phyloP scores from a whole-genome alignment of 2,888 invertebrate species.

The Oscheius sp. region DNA sequence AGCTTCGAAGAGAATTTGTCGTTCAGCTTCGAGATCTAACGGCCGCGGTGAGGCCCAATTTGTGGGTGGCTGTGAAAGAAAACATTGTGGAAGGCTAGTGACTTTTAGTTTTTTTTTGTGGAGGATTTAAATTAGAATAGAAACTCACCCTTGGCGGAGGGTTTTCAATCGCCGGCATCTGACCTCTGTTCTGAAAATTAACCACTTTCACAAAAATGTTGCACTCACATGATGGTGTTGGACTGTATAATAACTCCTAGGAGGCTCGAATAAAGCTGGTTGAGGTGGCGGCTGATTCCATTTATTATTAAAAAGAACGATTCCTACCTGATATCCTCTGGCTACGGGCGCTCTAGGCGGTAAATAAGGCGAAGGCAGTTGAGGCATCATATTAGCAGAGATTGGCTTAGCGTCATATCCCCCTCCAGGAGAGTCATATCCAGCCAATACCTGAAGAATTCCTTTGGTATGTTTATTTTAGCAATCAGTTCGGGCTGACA shows the following conservation, averaged over 20 bases:
- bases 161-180: constrained; percentile 12
- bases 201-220: background rate
- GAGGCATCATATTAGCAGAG: background rate
- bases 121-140: background rate
- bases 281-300: constrained; percentile 37
- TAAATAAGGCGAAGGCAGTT: background rate
- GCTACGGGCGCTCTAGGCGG: constrained; percentile 23
- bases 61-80: constrained; percentile 17
- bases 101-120: no score
- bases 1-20: constrained; percentile 9
- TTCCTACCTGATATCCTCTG: constrained; percentile 31
- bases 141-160: constrained; percentile 12
- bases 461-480: background rate
- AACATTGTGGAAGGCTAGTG: background rate
- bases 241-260: constrained; percentile 35
- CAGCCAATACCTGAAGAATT: constrained; percentile 7
- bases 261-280: constrained; percentile 39
- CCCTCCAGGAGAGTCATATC: background rate
- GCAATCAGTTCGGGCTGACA: no score
- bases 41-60: constrained; percentile 12
- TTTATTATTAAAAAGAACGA: background rate
- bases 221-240: constrained; percentile 16
- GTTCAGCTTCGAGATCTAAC: background rate
- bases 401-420: constrained; percentile 25
- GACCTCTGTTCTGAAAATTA: constrained; percentile 12